Evolutionary conservation across 2,888 invertebrate genomes (phyloP).

Genomic region (Thyatira batis): DNA sequence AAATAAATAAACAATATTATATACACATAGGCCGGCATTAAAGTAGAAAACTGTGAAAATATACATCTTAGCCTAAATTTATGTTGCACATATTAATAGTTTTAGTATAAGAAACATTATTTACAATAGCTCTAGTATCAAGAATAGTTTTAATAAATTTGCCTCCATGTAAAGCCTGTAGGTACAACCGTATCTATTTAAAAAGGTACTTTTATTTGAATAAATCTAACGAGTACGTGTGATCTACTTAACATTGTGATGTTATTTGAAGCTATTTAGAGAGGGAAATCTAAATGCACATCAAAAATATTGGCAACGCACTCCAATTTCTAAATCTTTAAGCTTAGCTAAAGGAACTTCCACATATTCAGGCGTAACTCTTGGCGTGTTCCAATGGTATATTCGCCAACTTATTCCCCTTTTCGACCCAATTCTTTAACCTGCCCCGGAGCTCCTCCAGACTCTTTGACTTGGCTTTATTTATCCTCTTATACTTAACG

Average conservation of each 20-base stretch:
- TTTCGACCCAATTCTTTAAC: conserved; percentile 93
- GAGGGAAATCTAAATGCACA: conserved; percentile 1
- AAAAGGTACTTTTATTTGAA: conserved; percentile 34
- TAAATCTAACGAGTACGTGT: conserved; percentile 17
- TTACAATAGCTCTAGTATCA: conserved; percentile 76
- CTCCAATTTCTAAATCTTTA: conserved; percentile 4
- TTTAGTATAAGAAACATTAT: conserved; percentile 57
- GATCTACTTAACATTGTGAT: conserved; percentile 11
- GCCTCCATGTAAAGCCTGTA: conserved; percentile 50
- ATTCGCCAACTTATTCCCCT: conserved; percentile 86
- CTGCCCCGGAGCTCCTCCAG: conserved; percentile 91
- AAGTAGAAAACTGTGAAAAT: conserved; percentile 28
- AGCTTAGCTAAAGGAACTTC: conserved; percentile 56
- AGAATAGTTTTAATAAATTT: conserved; percentile 63
- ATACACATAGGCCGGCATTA: conserved; percentile 11
- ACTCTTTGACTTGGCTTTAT: conserved; percentile 94
- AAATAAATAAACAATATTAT: conserved; percentile 5
- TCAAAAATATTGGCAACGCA: background rate
- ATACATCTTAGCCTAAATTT: conserved; percentile 25
- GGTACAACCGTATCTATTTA: conserved; percentile 39
- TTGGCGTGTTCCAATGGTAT: conserved; percentile 86
- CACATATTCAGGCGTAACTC: conserved; percentile 79
- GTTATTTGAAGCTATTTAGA: conserved; percentile 1
- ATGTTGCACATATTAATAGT: conserved; percentile 43
- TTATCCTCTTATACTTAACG: conserved; percentile 94